phyloP scores from a whole-genome alignment of 1,140 invertebrate species.

The Drosophila teissieri region DNA sequence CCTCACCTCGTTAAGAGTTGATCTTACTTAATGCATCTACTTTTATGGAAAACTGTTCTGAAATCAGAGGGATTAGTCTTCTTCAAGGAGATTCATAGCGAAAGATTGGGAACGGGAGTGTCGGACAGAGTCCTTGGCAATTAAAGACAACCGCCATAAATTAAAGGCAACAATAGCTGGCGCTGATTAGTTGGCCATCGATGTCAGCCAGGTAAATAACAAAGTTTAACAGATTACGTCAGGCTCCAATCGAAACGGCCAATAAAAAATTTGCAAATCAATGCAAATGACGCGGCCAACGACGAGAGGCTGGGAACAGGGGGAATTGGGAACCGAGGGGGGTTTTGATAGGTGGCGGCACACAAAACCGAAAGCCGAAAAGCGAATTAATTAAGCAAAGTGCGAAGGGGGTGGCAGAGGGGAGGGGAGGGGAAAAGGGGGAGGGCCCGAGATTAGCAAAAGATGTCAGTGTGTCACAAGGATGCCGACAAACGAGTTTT shows the following conservation, averaged over 20 bases:
- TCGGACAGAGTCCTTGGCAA: constrained; percentile 37
- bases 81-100: neutral
- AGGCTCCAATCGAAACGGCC: constrained; percentile 34
- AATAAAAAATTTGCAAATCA: constrained; percentile 74
- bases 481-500: constrained; percentile 69
- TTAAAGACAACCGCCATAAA: constrained; percentile 22
- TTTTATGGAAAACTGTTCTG: neutral
- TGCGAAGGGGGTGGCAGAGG: constrained; percentile 8
- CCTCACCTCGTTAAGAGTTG: too few relatives aligned
- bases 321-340: neutral
- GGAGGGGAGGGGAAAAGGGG: too few relatives aligned
- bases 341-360: constrained; percentile 11
- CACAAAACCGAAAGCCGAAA: constrained; percentile 72
- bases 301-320: neutral
- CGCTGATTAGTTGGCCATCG: constrained; percentile 65
- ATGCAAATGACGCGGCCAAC: constrained; percentile 69
- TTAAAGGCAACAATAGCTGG: constrained; percentile 46
- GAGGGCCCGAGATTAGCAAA: constrained; percentile 36
- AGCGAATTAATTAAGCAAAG: constrained; percentile 76
- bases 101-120: neutral
- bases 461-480: constrained; percentile 81
- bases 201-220: constrained; percentile 66
- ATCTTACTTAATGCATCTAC: neutral
- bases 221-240: constrained; percentile 72
- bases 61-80: too few relatives aligned